These are phyloP conservation scores for Phortica okadai DNA, from an alignment of 2,888 invertebrate genomes.

Conservation along the genomic window DNA sequence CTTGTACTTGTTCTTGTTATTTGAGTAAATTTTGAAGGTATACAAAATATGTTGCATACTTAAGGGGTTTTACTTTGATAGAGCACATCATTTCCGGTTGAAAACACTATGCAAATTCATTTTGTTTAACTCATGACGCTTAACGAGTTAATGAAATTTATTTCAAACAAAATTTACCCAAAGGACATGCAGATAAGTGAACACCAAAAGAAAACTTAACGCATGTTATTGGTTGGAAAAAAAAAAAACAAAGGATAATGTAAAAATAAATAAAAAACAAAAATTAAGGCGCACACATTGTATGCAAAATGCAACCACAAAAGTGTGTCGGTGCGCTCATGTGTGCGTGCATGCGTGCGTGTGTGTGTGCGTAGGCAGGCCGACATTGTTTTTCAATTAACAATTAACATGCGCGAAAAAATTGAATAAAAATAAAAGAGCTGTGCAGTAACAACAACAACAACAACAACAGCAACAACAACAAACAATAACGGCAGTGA, in stretches of 20 bases:
- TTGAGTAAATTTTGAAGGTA: background rate
- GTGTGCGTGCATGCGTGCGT: background rate
- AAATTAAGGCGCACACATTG: constrained; percentile 16
- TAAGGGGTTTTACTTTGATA: background rate
- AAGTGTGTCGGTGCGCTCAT: background rate
- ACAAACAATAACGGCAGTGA: background rate
- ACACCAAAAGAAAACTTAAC: background rate
- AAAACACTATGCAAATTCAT: background rate
- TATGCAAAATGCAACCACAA: background rate
- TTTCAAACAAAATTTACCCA: background rate
- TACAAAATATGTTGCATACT: background rate
- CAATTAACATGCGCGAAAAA: constrained; percentile 50
- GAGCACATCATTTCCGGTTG: background rate
- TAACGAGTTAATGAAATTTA: background rate
- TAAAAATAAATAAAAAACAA: background rate
- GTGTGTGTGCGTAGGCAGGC: constrained; percentile 23
- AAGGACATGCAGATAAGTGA: background rate
- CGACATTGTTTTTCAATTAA: constrained; percentile 72
- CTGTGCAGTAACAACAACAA: background rate
- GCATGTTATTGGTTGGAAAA: background rate
- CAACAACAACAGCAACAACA: background rate
- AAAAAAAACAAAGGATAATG: background rate
- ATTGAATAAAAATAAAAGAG: constrained; percentile 6
- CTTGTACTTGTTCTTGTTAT: no score
- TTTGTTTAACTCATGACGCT: background rate